These are phyloP conservation scores for Apogon hyalosoma DNA, from an alignment of 2,797 vertebrate genomes.

Conservation along the genomic window DNA sequence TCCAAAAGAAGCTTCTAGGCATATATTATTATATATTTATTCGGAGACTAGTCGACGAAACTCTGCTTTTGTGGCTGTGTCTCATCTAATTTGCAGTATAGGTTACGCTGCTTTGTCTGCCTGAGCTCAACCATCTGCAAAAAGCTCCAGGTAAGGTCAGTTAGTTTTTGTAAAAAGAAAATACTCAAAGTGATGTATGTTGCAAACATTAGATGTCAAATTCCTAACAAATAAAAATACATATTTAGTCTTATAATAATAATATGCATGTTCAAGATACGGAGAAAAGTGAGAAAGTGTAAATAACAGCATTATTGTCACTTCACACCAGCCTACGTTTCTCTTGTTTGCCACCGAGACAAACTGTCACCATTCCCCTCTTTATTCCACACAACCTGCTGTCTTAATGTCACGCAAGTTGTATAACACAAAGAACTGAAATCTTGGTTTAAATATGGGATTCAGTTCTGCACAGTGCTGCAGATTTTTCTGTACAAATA, in stretches of 20 bases:
- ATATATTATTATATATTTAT: conserved; percentile 21
- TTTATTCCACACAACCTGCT: conserved; percentile 50
- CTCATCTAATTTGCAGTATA: conserved; percentile 3
- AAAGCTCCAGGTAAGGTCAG: conserved; percentile 8
- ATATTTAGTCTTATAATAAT: conserved; percentile 42
- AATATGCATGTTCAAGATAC: conserved; percentile 43
- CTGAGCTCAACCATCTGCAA: conserved; percentile 5
- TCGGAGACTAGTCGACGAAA: conserved; percentile 17
- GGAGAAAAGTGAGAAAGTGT: conserved; percentile 56
- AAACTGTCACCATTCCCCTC: conserved; percentile 56
- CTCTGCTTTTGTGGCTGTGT: conserved; percentile 15
- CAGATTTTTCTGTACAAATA: conserved; percentile 1
- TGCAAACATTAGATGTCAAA: conserved; percentile 41
- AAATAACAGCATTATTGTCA: conserved; percentile 67
- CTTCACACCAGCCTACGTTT: conserved; percentile 74
- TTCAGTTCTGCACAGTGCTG: background rate
- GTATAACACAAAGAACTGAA: conserved; percentile 15
- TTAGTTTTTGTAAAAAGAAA: conserved; percentile 5
- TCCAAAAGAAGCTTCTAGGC: conserved; percentile 5
- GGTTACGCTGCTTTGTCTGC: conserved; percentile 16
- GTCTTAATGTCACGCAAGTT: conserved; percentile 46
- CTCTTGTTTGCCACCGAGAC: conserved; percentile 58
- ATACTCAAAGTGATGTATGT: conserved; percentile 16
- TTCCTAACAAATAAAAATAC: conserved; percentile 29
- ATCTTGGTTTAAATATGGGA: conserved; percentile 12